Conservation (phyloP, 2,113 vertebrate species). For the Neotoma lepida region DNA sequence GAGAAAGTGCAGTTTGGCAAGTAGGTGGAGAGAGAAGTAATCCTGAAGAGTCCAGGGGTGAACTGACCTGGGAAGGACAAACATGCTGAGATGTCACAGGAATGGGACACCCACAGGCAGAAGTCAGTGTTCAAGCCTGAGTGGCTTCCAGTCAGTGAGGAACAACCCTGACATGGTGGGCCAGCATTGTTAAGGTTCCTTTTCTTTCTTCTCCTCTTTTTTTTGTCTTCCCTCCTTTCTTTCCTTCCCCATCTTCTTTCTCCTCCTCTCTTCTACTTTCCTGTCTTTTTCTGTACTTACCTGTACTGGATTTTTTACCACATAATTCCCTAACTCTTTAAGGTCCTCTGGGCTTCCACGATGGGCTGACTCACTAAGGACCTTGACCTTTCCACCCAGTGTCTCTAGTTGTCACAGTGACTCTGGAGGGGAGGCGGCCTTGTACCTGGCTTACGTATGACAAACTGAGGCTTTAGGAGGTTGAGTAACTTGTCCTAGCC, state of each 20-base stretch:
- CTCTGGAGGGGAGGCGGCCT: neutral
- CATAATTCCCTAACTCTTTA: neutral
- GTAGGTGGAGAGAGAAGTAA: neutral
- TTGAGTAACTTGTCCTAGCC: neutral
- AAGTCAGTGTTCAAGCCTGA: neutral
- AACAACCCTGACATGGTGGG: neutral
- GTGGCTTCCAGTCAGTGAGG: neutral
- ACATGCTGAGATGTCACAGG: neutral
- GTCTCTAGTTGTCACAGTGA: neutral
- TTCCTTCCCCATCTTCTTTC: neutral
- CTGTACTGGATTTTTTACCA: slow-evolving; percentile 19
- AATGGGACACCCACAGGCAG: neutral
- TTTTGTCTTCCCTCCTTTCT: neutral
- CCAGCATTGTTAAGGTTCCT: accelerated
- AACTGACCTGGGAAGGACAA: neutral
- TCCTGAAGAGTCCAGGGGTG: neutral
- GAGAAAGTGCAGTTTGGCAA: neutral
- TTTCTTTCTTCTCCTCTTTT: neutral
- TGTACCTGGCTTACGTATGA: neutral
- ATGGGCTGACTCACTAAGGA: neutral
- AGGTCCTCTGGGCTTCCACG: neutral
- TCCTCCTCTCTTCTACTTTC: accelerated
- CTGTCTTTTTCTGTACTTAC: neutral
- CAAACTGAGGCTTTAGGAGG: neutral
- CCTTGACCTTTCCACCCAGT: neutral